These are phyloP conservation scores for Gadus chalcogrammus DNA, from an alignment of 2,113 vertebrate species.

Conservation along the genomic window DNA sequence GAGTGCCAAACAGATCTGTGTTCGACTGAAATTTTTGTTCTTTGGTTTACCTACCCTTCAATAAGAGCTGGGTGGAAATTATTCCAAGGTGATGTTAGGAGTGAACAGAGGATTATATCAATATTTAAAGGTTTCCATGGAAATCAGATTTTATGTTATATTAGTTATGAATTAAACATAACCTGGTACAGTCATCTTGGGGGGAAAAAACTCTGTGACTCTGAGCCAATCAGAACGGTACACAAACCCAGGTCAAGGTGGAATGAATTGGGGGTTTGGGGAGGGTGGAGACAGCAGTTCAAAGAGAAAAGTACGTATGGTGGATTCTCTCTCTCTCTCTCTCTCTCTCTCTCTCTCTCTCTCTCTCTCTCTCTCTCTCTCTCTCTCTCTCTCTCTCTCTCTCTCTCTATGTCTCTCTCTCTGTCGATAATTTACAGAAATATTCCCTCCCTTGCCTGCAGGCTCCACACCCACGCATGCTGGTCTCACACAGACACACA, in stretches of 20 bases:
- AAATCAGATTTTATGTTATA: too few species aligned
- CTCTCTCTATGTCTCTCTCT: conserved; percentile 24
- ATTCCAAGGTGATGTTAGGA: too few species aligned
- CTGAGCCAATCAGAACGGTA: neutral
- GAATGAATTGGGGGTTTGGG: neutral
- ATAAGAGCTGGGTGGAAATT: too few species aligned
- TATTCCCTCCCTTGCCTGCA: conserved; percentile 6
- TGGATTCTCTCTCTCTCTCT: conserved; percentile 24
- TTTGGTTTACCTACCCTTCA: too few species aligned
- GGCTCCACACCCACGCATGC: conserved; percentile 42
- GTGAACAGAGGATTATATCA: too few species aligned
- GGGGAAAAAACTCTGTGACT: too few species aligned
- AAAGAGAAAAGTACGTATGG: conserved; percentile 55
- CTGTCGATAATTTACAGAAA: conserved; percentile 53
- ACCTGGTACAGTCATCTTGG: too few species aligned
- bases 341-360: conserved; percentile 2
- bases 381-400: conserved; percentile 29
- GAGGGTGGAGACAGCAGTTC: conserved; percentile 44
- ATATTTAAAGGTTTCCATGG: too few species aligned
- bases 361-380: too few species aligned
- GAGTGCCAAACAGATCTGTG: too few species aligned
- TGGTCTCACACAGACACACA: conserved; percentile 24
- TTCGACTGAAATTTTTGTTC: too few species aligned
- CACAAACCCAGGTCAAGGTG: neutral
- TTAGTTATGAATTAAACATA: too few species aligned